Evolutionary conservation across 2,113 vertebrate genomes (phyloP).

Genomic region (Oncorhynchus mykiss): DNA sequence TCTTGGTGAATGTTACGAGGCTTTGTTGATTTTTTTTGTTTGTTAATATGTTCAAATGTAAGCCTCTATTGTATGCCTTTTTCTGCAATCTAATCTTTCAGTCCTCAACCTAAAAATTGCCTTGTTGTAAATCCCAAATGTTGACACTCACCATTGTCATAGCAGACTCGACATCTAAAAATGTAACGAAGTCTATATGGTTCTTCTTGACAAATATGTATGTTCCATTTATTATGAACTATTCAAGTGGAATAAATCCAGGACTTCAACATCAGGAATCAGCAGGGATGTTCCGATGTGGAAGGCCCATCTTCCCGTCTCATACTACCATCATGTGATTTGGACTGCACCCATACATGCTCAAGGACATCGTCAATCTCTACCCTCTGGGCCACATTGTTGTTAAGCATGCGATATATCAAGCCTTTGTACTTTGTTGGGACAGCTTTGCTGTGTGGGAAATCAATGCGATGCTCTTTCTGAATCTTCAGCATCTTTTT

Average conservation of each 20-base stretch:
- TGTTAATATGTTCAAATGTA: neutral
- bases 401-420: slow-evolving; percentile 69
- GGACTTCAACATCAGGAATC: neutral
- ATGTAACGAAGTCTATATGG: neutral
- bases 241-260: neutral
- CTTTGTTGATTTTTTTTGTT: neutral
- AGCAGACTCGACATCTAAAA: neutral
- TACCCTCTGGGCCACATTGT: slow-evolving; percentile 51
- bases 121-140: neutral
- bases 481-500: slow-evolving; percentile 75
- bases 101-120: neutral
- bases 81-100: neutral
- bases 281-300: slow-evolving; percentile 1
- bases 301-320: slow-evolving; percentile 28
- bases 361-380: slow-evolving; percentile 64
- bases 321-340: slow-evolving; percentile 44
- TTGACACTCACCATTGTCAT: neutral
- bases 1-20: neutral
- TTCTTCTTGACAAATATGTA: neutral
- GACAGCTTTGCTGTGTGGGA: slow-evolving; percentile 56
- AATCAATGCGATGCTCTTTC: slow-evolving; percentile 69
- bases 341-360: slow-evolving; percentile 66
- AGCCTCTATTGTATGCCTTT: neutral
- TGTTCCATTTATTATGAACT: neutral
- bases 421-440: slow-evolving; percentile 70